A percentile compares a stretch with the other conserved stretches of the same genome.
Conservation (phyloP, 2,888 invertebrate genomes). For the Phasia obesa region DNA sequence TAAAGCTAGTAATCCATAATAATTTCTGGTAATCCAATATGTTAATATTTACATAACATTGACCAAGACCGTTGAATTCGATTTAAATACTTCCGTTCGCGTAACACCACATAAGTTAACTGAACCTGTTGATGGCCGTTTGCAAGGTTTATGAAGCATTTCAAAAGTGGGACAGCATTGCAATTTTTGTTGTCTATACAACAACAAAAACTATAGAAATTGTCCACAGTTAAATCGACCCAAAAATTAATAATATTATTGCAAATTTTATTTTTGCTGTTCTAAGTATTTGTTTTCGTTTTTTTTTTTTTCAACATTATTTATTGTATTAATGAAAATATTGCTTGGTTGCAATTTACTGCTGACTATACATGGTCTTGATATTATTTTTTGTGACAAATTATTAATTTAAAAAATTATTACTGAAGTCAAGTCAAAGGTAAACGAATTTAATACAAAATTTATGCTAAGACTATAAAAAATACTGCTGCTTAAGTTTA, state of each 20-base stretch:
- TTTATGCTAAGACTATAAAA: constrained; percentile 16
- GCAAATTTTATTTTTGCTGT: constrained; percentile 64
- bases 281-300: constrained; percentile 64
- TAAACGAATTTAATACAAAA: constrained; percentile 21
- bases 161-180: constrained; percentile 76
- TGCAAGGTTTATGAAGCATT: constrained; percentile 76
- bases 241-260: constrained; percentile 47
- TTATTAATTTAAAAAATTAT: not conserved
- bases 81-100: constrained; percentile 70
- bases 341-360: constrained; percentile 34
- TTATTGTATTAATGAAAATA: constrained; percentile 78
- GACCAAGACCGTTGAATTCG: constrained; percentile 11
- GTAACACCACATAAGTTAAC: constrained; percentile 75
- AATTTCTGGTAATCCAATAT: constrained; percentile 58
- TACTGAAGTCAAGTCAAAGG: constrained; percentile 54
- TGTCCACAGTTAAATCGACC: constrained; percentile 47
- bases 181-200: constrained; percentile 52
- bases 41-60: not conserved
- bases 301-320: constrained; percentile 3
- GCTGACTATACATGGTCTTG: constrained; percentile 35
- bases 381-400: not conserved
- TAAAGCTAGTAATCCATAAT: constrained; percentile 35
- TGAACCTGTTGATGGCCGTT: constrained; percentile 73
- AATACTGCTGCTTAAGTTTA: not conserved
- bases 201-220: constrained; percentile 36